Evolutionary conservation across 1,140 invertebrate species (phyloP).

Genomic region (Aradophagus sp.): DNA sequence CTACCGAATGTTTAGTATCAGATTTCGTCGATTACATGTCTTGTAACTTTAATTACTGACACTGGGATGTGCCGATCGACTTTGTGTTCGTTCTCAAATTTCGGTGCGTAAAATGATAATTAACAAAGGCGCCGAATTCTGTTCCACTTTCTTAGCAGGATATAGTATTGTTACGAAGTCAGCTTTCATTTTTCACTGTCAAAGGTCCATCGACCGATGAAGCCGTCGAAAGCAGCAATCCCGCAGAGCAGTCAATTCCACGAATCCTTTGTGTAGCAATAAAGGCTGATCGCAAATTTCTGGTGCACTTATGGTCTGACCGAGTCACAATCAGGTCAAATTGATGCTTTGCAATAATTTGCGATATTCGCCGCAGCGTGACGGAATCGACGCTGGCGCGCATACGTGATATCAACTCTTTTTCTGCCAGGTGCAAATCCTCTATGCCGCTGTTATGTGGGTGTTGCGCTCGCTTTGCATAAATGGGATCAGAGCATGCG

Average conservation of each 20-base stretch:
- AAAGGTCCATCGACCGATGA: slow-evolving; percentile 60
- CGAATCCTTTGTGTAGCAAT: slow-evolving; percentile 44
- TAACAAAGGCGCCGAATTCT: slow-evolving; percentile 56
- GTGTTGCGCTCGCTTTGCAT: slow-evolving; percentile 18
- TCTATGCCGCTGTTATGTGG: slow-evolving; percentile 39
- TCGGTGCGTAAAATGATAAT: slow-evolving; percentile 40
- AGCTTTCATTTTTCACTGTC: slow-evolving; percentile 61
- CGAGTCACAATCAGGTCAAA: slow-evolving; percentile 31
- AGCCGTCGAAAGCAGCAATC: slow-evolving; percentile 48
- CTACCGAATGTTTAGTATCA: slow-evolving; percentile 29
- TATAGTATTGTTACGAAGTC: slow-evolving; percentile 40
- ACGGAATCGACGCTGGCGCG: slow-evolving; percentile 23
- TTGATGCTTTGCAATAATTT: slow-evolving; percentile 29
- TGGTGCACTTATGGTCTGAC: slow-evolving; percentile 42
- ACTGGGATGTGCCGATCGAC: slow-evolving; percentile 25
- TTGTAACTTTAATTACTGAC: slow-evolving; percentile 49
- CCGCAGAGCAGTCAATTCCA: slow-evolving; percentile 53
- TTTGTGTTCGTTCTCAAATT: slow-evolving; percentile 40
- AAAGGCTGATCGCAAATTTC: slow-evolving; percentile 39
- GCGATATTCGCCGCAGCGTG: slow-evolving; percentile 30
- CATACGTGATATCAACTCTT: slow-evolving; percentile 40
- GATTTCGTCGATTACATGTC: no score
- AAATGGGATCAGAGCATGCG: slow-evolving; percentile 46
- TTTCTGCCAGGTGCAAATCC: slow-evolving; percentile 45
- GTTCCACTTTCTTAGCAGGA: slow-evolving; percentile 55